Evolutionary conservation across 2,888 invertebrate genomes (phyloP), one percentile per base, ranked within the genome.

Genomic region (Dryocosmus kuriphilus): DNA sequence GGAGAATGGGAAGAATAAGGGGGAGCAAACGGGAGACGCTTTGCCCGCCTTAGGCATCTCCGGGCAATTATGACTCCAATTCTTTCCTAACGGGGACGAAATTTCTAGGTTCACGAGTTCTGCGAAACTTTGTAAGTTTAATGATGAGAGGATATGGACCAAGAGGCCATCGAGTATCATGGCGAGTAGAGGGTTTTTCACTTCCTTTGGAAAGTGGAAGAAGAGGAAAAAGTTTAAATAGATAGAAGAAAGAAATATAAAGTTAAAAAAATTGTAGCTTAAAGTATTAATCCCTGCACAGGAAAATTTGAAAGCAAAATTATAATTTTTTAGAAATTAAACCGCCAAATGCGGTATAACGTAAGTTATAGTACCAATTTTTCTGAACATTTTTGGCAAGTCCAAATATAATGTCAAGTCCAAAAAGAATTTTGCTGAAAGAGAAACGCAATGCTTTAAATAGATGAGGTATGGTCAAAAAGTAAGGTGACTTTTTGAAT

Each of bases 21-120:
- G 38, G 35, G 22, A 22, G 32, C 35, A 41, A 65, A 38, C 38
- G 65, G 65, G 24, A 38, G 65, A 38, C 38, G 35, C 38, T 65
- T 65, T 41, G 38, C 65, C 22, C 22, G 65, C 65, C 65, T 65
- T 22, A 65, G 65, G 65, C 65, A 65, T 22, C 41, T 41, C 11
- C 22, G 14, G 65, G 38, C 65, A 65, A 65, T 65, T 65, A 65
- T 65, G 65, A 41, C 24, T 65, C 65, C 65, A 32, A 65, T 65
- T 65, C 65, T 65, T 65, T 65, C 6, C 35, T 38, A 24, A n/a
- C 5, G 16, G 24, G 63, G 65, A 41, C 65, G 38, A 65, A 65
- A 65, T 65, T 38, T 65, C 65, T 65, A 24, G 24, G 14, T 65
- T 65, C 38, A 41, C 38, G 65, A 65, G 65, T 65, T 38, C 41